A percentile compares a stretch with the other conserved stretches of the same genome.
These are phyloP conservation scores for Oncorhynchus mykiss DNA, from an alignment of 2,113 vertebrate species.

Conservation along the genomic window DNA sequence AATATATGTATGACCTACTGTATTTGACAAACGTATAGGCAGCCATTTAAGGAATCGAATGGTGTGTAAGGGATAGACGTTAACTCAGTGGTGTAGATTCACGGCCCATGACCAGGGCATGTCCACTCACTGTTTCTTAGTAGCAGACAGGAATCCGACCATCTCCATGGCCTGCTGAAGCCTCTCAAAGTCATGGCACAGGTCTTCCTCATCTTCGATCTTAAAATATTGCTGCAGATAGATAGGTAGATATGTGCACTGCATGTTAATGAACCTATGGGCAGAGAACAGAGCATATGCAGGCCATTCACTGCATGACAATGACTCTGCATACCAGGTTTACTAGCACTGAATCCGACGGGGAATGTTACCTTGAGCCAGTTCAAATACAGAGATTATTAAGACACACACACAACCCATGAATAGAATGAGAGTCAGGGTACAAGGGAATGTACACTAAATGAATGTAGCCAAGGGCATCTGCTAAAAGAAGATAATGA, in stretches of 20 bases:
- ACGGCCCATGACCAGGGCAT: not conserved
- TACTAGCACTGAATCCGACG: constrained; percentile 8
- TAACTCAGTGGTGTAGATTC: too few relatives aligned
- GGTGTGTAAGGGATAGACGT: too few relatives aligned
- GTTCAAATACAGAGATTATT: too few relatives aligned
- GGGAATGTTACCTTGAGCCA: not conserved
- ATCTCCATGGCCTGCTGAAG: constrained; percentile 99
- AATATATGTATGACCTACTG: too few relatives aligned
- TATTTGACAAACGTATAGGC: too few relatives aligned
- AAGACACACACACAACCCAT: too few relatives aligned
- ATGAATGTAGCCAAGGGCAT: too few relatives aligned
- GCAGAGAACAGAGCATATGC: constrained; percentile 18
- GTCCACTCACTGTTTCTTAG: constrained; percentile 89
- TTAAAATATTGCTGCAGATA: constrained; percentile 89
- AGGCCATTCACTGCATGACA: constrained; percentile 39
- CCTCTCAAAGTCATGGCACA: constrained; percentile 92
- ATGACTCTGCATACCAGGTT: constrained; percentile 2
- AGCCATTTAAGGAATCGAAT: too few relatives aligned
- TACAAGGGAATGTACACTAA: too few relatives aligned
- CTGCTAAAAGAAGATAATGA: constrained; percentile 1
- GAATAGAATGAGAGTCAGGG: too few relatives aligned
- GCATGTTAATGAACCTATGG: too few relatives aligned
- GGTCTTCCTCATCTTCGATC: constrained; percentile 95
- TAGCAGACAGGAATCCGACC: constrained; percentile 96
- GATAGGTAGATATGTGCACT: too few relatives aligned